Conservation (phyloP, 2,888 invertebrate species). For the Quadroppia sp. region DNA sequence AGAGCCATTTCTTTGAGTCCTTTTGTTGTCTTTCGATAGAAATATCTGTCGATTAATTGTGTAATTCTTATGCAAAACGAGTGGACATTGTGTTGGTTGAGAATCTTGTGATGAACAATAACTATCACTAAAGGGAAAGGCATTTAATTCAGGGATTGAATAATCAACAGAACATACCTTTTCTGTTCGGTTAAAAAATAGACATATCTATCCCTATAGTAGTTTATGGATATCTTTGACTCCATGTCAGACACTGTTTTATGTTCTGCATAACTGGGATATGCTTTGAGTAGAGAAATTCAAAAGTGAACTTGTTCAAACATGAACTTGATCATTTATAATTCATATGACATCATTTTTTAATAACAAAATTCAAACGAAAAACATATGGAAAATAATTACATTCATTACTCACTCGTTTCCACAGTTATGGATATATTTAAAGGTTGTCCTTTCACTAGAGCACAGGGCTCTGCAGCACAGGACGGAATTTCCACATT, state of each 20-base stretch:
- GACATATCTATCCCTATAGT: neutral
- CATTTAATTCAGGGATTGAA: too few relatives aligned
- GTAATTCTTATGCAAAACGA: neutral
- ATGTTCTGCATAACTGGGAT: neutral
- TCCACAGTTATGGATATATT: neutral
- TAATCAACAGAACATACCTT: too few relatives aligned
- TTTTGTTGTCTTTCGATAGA: neutral
- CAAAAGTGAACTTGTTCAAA: neutral
- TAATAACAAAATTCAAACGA: too few relatives aligned
- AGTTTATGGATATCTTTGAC: neutral
- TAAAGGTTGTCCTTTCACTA: neutral
- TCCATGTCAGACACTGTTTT: neutral
- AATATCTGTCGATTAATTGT: neutral
- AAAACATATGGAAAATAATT: too few relatives aligned
- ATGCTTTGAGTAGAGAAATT: neutral
- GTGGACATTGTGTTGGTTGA: neutral
- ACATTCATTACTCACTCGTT: neutral
- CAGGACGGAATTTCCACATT: neutral
- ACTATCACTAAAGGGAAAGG: too few relatives aligned
- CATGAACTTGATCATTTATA: neutral
- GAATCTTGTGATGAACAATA: too few relatives aligned
- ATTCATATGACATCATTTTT: neutral
- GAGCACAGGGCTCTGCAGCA: neutral
- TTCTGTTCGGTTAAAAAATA: neutral
- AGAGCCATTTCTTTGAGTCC: neutral